Conservation (phyloP, 2,797 vertebrate genomes). For the Lepilemur septentrionalis region DNA sequence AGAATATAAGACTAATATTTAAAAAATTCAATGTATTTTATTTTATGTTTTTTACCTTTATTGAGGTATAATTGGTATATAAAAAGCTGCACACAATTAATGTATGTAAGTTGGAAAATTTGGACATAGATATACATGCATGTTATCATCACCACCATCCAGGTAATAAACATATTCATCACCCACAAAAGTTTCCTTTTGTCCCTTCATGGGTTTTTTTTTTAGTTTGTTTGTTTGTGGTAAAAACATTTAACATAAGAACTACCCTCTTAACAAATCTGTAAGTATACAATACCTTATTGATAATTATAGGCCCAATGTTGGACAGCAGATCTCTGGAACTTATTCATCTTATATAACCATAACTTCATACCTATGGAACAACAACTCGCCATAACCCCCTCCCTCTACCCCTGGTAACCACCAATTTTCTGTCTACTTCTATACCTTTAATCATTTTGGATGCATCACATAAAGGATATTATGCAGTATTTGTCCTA, state of each 20-base stretch:
- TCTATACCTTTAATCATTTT: neutral
- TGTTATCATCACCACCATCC: neutral
- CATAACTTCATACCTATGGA: neutral
- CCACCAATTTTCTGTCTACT: neutral
- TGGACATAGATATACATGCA: too few relatives aligned
- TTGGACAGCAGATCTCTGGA: neutral
- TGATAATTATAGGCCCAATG: neutral
- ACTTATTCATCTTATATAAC: neutral
- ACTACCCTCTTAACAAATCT: neutral
- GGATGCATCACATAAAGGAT: too few relatives aligned
- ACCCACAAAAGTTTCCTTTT: neutral
- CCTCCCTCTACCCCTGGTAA: too few relatives aligned
- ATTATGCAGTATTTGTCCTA: neutral
- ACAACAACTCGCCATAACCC: neutral
- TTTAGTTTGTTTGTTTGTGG: neutral
- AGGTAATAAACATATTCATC: neutral
- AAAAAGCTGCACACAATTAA: neutral
- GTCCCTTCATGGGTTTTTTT: neutral
- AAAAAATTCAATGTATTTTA: neutral
- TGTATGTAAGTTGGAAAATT: neutral
- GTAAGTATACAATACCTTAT: neutral
- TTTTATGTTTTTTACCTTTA: neutral
- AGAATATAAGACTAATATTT: neutral
- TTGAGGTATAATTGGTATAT: neutral
- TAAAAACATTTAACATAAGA: neutral